Evolutionary conservation across 2,113 vertebrate genomes (phyloP), one percentile per base, ranked within the genome.

Genomic region (Pampusana beccarii): DNA sequence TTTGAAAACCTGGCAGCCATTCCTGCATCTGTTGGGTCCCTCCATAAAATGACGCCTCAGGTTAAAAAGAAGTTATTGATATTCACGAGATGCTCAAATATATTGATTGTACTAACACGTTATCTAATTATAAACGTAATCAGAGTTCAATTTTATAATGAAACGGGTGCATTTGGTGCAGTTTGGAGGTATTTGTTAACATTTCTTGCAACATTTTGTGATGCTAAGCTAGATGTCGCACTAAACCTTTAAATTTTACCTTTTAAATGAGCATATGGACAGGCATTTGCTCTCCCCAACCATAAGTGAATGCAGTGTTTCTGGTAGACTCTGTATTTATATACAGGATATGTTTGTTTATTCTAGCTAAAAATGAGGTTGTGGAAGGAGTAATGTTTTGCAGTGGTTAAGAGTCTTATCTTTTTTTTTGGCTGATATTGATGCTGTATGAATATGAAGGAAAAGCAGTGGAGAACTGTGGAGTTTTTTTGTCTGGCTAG

Each of bases 211-310:
- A 16, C 4, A 1, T 58, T 74, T 64, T 60, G 38, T 29, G 26
- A 48, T 3, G 4, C 38, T 13, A 3, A 54, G n/a, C 15, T 66
- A 31, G 58, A 86, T 82, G 34, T 78, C 0, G 0, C 19, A 5
- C 29, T 33, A 11, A 38, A 25, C 21, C 70, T 92, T 17, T 13
- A 33, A 23, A 12, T 56, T 15, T 20, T 77, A 5, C 20, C 16
- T 85, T 67, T 54, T 26, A 10, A 83, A 26, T 44, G 10, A 19
- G 26, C 6, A 5, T 48, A 48, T 34, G 50, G 58, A 16, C 23
- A 75, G 44, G 14, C 26, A 18, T 65, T 92, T 51, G 58, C 54
- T 86, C 44, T 95, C 58, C 21, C 24, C 57, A 69, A 5, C 38
- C 24, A 2, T 11, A 34, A 86, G 74, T 3, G 2, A 61, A 48